Percentiles rank a stretch among this genome's conserved stretches.
Conservation (phyloP, 2,113 vertebrate genomes). For the Rhineura floridana region DNA sequence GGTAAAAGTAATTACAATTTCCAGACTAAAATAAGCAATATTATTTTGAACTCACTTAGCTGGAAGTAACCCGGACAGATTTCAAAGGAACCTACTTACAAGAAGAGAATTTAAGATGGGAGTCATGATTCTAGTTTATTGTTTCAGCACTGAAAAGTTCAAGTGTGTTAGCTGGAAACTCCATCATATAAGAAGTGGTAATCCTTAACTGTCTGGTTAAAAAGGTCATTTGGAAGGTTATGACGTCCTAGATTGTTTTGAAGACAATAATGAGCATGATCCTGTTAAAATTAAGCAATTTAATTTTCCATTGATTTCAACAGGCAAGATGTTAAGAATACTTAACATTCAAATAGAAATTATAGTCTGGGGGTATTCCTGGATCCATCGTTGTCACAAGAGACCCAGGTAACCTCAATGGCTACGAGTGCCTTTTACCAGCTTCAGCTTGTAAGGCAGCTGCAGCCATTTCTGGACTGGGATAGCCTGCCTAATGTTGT, state of each 20-base stretch:
- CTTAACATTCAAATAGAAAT: not conserved
- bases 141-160: not conserved
- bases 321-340: not conserved
- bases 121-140: not conserved
- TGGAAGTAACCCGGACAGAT: not conserved
- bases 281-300: not conserved
- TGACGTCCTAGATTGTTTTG: not conserved
- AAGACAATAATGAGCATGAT: not conserved
- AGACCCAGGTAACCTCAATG: too few species aligned
- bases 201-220: not conserved
- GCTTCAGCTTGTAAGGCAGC: too few species aligned
- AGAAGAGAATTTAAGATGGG: not conserved
- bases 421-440: too few species aligned
- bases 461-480: too few species aligned
- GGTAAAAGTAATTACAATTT: not conserved
- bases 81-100: not conserved
- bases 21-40: slow-evolving; percentile 5
- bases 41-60: not conserved
- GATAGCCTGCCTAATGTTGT: too few species aligned
- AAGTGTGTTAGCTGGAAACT: not conserved
- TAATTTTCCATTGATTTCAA: not conserved
- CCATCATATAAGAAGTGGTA: not conserved
- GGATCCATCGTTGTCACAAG: too few species aligned
- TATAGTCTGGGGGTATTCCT: too few species aligned
- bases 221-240: not conserved